Base-by-base conservation (phyloP, 23 tunicate species). In the Ciona savignyi region DNA sequence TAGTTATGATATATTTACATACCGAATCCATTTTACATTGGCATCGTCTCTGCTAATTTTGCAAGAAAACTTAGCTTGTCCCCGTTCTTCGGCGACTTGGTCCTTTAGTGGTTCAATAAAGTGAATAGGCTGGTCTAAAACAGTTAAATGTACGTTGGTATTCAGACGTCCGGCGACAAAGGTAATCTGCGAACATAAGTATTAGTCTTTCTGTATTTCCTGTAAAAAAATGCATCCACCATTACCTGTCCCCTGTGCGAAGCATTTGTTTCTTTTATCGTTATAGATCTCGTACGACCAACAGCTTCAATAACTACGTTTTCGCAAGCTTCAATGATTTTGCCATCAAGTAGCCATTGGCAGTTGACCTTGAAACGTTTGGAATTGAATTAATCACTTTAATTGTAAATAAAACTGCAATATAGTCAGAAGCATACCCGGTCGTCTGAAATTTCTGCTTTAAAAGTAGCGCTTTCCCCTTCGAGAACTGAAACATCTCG, bases 1-100 rank as follows among this genome's bases (percentile, higher is more conserved):
- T 49, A 20, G 20, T 49, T 49, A 11, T 20, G 19, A 49, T 20
- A 11, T 49, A 49, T 49, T 15, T 11, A 49, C 74, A 15, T 35
- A 86, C 96, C 78, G 83, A 2, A 35, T 64, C 92, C 92, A 85
- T n/a, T 78, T 30, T 2, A 85, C 85, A n/a, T 51, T 67, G 25
- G 83, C 80, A 27, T 79, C 65, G 0, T 75, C 80, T 28, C 67
- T 70, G 51, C 60, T 65, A 21, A 92, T 72, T 49, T 63, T 42
- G 33, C 93, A 85, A 60, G 77, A 79, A 66, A 92, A 92, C 2
- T 30, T 34, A 0, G 71, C 93, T 24, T 65, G 26, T 30, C 60
- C 73, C 15, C 56, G 42, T 78, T 83, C 96, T 3, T 31, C 15
- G 27, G 42, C 75, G 31, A 30, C 33, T 73, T 82, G 78, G 65